phyloP scores from a whole-genome alignment of 2,888 invertebrate genomes.

The Mimas tiliae region DNA sequence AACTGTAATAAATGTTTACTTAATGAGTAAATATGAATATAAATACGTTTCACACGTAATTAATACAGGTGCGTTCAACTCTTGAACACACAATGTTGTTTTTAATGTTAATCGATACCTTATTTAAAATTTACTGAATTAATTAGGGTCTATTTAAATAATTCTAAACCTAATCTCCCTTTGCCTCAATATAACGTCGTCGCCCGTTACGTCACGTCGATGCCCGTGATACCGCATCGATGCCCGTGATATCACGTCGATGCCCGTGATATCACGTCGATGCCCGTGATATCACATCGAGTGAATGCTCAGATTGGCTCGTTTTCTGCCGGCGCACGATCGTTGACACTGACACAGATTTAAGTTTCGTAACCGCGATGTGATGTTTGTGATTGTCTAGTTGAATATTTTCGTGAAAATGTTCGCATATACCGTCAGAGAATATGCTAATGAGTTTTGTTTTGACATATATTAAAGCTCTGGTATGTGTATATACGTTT shows the following conservation, averaged over 20 bases:
- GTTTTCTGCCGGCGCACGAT: conserved; percentile 2
- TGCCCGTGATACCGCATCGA: background rate
- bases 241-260: background rate
- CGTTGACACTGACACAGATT: conserved; percentile 23
- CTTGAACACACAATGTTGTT: background rate
- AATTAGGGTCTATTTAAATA: background rate
- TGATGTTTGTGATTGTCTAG: conserved; percentile 28
- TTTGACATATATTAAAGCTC: background rate
- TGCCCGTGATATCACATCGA: conserved; percentile 11
- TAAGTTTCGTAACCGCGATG: conserved; percentile 21
- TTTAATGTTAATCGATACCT: conserved; percentile 6
- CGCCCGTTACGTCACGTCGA: background rate
- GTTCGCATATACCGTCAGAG: conserved; percentile 9
- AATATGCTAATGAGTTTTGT: background rate
- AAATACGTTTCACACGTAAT: conserved; percentile 9
- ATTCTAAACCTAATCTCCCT: background rate
- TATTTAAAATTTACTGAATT: background rate
- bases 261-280: background rate
- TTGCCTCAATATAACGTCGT: too few relatives aligned
- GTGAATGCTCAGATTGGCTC: background rate
- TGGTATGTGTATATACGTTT: too few relatives aligned
- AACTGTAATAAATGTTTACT: background rate
- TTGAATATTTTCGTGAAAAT: conserved; percentile 26
- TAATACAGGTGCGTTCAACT: conserved; percentile 23
- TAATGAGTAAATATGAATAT: background rate